Base-by-base conservation (phyloP, 92 coral and sea anemone species). In the Porites divaricata region DNA sequence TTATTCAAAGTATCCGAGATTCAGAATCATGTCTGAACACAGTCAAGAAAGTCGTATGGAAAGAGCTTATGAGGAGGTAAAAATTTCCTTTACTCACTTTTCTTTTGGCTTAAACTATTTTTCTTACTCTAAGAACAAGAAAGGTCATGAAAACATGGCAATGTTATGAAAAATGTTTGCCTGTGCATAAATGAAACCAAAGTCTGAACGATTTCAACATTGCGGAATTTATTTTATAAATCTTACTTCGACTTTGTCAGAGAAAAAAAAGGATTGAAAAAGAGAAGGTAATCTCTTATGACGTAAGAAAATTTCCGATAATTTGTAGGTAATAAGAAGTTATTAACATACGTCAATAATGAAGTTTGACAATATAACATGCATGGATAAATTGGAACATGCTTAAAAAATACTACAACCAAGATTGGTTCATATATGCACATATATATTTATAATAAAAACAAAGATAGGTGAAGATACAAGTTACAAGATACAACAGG, bases 1-100 rank as follows among this genome's bases (percentile, higher is more conserved):
- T 9, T 35, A n/a, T 35, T 13, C 45, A 77, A 54, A 11, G 45
- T 21, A 1, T 20, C 53, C 50, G 56, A 77, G 13, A 13, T 35
- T 35, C 16, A 77, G 2, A 63, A 17, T 35, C 7, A 63, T 65
- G 83, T 63, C 57, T 78, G 65, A 52, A 50, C 8, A 16, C 3
- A 24, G 72, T 54, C 51, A 64, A 48, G 9, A 49, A 12, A 22
- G 26, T 63, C 14, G 4, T 16, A 8, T 9, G 51, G 50, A 78
- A 65, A 65, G 73, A 78, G 17, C 63, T 0, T 17, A 23, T 14
- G 26, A 65, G 52, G 83, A 78, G 74, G 83, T 78, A 78, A 15
- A 63, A 51, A 12, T 23, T 21, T 14, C 62, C 51, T 78, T 51
- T 17, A 65, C 51, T 14, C 1, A 6, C 14, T 49, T 64, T 16